Evolutionary conservation across 2,888 invertebrate species (phyloP).

Genomic region (Habroteleia sp.): DNA sequence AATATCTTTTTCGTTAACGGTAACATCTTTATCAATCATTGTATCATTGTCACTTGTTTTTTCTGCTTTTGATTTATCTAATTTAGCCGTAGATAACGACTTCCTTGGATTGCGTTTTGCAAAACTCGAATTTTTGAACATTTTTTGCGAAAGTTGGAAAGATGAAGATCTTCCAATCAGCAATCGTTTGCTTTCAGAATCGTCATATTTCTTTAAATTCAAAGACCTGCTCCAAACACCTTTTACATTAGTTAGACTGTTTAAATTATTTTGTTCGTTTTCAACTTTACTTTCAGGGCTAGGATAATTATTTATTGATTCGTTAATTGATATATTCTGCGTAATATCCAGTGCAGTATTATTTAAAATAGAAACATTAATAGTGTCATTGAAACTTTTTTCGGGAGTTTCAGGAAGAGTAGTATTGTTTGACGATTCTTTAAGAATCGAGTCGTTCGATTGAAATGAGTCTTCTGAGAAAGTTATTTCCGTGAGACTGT

Average conservation of each 20-base stretch:
- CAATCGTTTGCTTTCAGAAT: conserved; percentile 58
- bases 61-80: conserved; percentile 71
- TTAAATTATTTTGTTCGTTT: conserved; percentile 61
- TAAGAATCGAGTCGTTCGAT: conserved; percentile 1
- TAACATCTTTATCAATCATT: conserved; percentile 12
- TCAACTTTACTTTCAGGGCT: conserved; percentile 57
- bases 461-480: conserved; percentile 73
- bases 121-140: conserved; percentile 87
- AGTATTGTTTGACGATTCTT: conserved; percentile 14
- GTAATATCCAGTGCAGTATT: background rate
- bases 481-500: conserved; percentile 84
- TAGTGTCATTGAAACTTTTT: background rate
- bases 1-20: conserved; percentile 19
- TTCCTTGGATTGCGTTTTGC: conserved; percentile 90
- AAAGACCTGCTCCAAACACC: conserved; percentile 82
- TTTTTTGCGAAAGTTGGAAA: conserved; percentile 85
- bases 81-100: conserved; percentile 80
- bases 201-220: conserved; percentile 67
- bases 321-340: background rate
- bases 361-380: conserved; percentile 10
- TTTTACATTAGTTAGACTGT: conserved; percentile 76
- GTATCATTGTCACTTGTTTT: conserved; percentile 38
- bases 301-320: conserved; percentile 28
- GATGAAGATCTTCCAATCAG: conserved; percentile 74
- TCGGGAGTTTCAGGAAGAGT: conserved; percentile 1